Evolutionary conservation across 2,888 invertebrate species (phyloP).

Genomic region (Idaea straminata): DNA sequence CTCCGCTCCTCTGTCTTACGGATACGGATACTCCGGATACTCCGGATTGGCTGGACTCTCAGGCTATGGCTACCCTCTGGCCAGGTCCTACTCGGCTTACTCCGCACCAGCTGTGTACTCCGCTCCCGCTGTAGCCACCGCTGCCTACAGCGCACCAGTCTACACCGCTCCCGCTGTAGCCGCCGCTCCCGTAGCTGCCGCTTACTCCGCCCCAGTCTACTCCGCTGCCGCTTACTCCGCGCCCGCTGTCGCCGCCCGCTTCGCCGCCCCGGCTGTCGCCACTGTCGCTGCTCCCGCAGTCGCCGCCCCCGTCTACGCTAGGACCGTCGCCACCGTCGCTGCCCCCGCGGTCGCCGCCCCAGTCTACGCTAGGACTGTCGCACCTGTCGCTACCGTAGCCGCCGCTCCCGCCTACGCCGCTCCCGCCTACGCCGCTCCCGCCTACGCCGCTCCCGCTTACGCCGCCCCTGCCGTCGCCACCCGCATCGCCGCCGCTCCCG

Average conservation of each 20-base stretch:
- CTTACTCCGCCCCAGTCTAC: not conserved
- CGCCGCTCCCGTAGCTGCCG: not conserved
- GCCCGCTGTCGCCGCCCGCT: not conserved
- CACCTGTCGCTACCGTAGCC: not conserved
- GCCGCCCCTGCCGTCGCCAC: not conserved
- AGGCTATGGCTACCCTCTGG: not conserved
- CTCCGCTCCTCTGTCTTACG: not conserved
- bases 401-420: not conserved
- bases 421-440: not conserved
- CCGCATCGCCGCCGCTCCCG: not conserved
- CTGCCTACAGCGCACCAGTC: not conserved
- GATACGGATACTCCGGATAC: not conserved
- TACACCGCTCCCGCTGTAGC: not conserved
- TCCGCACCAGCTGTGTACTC: conserved; percentile 43
- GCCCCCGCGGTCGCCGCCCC: not conserved
- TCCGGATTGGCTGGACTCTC: not conserved
- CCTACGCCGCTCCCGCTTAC: not conserved
- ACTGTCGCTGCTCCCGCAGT: not conserved
- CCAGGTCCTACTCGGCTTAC: conserved; percentile 16
- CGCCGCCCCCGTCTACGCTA: not conserved
- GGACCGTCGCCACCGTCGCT: not conserved
- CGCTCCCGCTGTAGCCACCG: conserved; percentile 49
- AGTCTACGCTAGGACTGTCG: not conserved
- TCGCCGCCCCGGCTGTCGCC: not conserved
- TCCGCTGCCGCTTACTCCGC: not conserved